Evolutionary conservation across 2,888 invertebrate genomes (phyloP), one percentile per base, ranked within the genome.

Genomic region (Rhabditophanes sp.): DNA sequence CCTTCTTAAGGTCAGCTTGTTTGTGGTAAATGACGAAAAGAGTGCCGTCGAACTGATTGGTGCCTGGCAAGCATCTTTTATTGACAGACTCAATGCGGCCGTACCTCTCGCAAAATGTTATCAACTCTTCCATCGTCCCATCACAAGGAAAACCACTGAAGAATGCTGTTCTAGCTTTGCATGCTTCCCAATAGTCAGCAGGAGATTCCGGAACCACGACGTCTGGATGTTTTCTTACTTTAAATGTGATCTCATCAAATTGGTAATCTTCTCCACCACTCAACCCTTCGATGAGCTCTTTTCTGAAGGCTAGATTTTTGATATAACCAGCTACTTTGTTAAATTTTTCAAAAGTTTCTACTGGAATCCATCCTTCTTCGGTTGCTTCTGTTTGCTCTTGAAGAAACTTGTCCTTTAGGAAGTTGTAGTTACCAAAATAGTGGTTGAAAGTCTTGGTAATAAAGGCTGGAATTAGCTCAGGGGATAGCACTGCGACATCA

Each of bases 341-440:
- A 66, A 93, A 96, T 39, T 77, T 83, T 28, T 80, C 69, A 68
- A 96, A 74, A 0, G 80, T 75, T 0, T 78, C 76, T 27, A 93
- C 65, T 0, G 82, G 75, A 14, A 96, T 75, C 93, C 93, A n/a
- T n/a, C n/a, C n/a, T n/a, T n/a, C n/a, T n/a, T n/a, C n/a, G n/a
- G n/a, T n/a, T n/a, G n/a, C n/a, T n/a, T n/a, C n/a, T n/a, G n/a
- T n/a, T n/a, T n/a, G n/a, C n/a, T n/a, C n/a, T n/a, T n/a, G n/a
- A n/a, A n/a, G n/a, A n/a, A n/a, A n/a, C n/a, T n/a, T n/a, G n/a
- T n/a, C n/a, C n/a, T n/a, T n/a, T n/a, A n/a, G n/a, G n/a, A n/a
- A n/a, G n/a, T n/a, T n/a, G n/a, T n/a, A n/a, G n/a, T n/a, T n/a
- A n/a, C n/a, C n/a, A n/a, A n/a, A n/a, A n/a, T n/a, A n/a, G n/a